Evolutionary conservation across 2,888 invertebrate species (phyloP), one percentile per base, ranked within the genome.

Genomic region (Marasmarcha lunaedactyla): DNA sequence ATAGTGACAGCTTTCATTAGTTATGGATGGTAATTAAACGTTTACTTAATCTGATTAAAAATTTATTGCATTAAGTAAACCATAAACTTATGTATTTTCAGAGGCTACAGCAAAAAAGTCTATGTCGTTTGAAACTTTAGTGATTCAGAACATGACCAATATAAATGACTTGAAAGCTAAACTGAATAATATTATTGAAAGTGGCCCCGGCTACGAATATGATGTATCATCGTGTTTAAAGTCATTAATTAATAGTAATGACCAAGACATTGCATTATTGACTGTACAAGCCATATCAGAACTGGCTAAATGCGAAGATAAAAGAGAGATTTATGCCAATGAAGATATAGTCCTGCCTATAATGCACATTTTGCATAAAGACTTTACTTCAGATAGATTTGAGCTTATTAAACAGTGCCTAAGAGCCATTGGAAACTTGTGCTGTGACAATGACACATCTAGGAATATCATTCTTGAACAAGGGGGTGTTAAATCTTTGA

Each of bases 351-450:
- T 90, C 38, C 70, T 79, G 41, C 83, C 83, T 36, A 81, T 91
- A 46, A 61, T 90, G 40, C 68, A 78, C 39, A 76, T 88, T 47
- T 59, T 90, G 39, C 59, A 64, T 7, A 68, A 54, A 48, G 71
- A 74, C 30, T 45, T 61, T 2, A 59, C 57, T 27, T 33, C 53
- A 12, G 72, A 86, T 9, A 73, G 71, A 43, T 58, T 85, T 44
- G 86, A 88, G 46, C 63, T 89, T 38, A 73, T 89, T 6, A 89
- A 89, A 49, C 93, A 95, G 61, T 87, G 90, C 33, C 92, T 92
- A 51, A 86, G 95, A 54, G 93, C 94, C 2, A 77, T 96, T 14
- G 95, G 94, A 27, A 96, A 96, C 69, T 89, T 96, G 58, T 94
- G 94, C 64, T 95, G 91, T 65, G 91, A 95, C 60, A 94, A 94